Evolutionary conservation across 37 sponge, comb jelly and placozoan genomes (phyloP).

Genomic region (Petrosia ficiformis): DNA sequence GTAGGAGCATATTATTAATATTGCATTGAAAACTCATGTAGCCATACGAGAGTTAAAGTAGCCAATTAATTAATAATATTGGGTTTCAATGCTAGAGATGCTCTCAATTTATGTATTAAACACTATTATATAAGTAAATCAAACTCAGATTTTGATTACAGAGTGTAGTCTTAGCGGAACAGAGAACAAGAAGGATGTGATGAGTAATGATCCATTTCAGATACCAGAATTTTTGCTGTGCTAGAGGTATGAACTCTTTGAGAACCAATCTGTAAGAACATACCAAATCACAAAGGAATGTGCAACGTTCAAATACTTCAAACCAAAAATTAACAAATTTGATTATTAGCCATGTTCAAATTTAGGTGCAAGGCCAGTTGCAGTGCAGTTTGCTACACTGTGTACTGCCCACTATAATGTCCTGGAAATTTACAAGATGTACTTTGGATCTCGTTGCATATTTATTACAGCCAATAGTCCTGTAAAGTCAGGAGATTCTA

Average conservation of each 20-base stretch:
- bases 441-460: slow-evolving; percentile 46
- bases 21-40: no score
- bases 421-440: slow-evolving; percentile 57
- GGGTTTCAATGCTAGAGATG: no score
- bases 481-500: no score
- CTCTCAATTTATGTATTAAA: no score
- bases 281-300: slow-evolving; percentile 49
- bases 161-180: slow-evolving; percentile 20
- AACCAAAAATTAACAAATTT: slow-evolving; percentile 12
- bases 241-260: slow-evolving; percentile 50
- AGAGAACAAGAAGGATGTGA: slow-evolving; percentile 6
- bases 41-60: no score
- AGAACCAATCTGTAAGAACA: slow-evolving; percentile 17
- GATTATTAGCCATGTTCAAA: slow-evolving; percentile 9
- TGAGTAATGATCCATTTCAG: slow-evolving; percentile 7
- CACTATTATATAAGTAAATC: no score
- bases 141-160: no score
- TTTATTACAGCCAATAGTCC: slow-evolving; percentile 25
- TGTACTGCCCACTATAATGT: slow-evolving; percentile 44
- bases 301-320: slow-evolving; percentile 31
- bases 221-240: slow-evolving; percentile 34
- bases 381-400: slow-evolving; percentile 60
- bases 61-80: no score
- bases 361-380: slow-evolving; percentile 21
- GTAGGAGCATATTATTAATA: no score